Evolutionary conservation across 2,888 invertebrate species (phyloP).

Genomic region (Ashinkailepas kermadecensis): DNA sequence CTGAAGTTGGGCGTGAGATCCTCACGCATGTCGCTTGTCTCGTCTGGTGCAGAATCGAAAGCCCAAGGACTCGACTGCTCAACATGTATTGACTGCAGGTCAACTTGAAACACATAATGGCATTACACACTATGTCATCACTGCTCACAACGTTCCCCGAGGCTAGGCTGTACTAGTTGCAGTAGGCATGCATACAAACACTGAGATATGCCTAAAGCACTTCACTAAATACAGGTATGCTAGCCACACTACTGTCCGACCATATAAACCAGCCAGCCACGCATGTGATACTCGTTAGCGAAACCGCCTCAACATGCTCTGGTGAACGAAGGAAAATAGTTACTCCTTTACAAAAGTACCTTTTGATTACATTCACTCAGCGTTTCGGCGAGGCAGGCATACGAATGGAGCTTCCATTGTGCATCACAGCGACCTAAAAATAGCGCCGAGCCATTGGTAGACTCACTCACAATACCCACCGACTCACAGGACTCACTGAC

Average conservation of each 20-base stretch:
- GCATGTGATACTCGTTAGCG: not conserved
- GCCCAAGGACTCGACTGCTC: not conserved
- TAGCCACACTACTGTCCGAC: not conserved
- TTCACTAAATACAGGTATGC: not conserved
- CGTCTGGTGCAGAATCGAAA: too few species aligned
- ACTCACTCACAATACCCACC: too few species aligned
- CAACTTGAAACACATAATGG: not conserved
- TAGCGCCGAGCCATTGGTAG: too few species aligned
- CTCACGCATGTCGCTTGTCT: too few species aligned
- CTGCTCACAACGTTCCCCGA: not conserved
- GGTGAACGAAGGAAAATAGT: not conserved
- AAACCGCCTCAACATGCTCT: not conserved
- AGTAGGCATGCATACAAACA: not conserved
- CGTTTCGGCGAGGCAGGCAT: not conserved
- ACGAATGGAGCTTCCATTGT: not conserved
- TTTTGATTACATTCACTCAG: conserved; percentile 17
- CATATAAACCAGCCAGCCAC: not conserved
- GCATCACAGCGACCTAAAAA: too few species aligned
- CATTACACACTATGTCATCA: not conserved
- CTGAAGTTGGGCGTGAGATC: too few species aligned
- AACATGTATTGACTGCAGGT: not conserved
- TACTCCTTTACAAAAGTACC: conserved; percentile 1
- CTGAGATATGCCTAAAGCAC: not conserved
- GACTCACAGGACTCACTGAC: too few species aligned
- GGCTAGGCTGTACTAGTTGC: not conserved